Evolutionary conservation across 1,140 invertebrate species (phyloP), one percentile per base, ranked within the genome.

Genomic region (Bombus confusus): DNA sequence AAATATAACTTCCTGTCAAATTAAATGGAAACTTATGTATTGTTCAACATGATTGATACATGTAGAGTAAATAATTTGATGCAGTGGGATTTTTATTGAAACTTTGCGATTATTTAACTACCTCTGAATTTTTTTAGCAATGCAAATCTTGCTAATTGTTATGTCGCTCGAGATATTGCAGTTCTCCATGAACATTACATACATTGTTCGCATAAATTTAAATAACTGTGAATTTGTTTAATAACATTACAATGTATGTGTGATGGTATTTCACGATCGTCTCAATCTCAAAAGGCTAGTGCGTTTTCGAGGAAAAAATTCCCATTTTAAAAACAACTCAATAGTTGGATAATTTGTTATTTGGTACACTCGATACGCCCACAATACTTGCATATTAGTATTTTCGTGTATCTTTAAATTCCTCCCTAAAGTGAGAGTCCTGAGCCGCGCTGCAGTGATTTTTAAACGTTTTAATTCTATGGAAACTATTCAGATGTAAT

Each of bases 391-490:
- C 31, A 41, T 57, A 73, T 18, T 75, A 74, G 39, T 83, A 77
- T 69, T 82, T 80, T 43, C 6, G 52, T 37, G 31, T 87, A 78
- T 41, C 62, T 43, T 34, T 47, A 62, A 71, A 84, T 79, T 82
- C 41, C 37, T 76, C 64, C 47, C 28, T 57, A 37, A 87, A 64
- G 66, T 79, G 80, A 83, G 43, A 85, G 83, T 87, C 37, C 25
- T 28, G 86, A 82, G 39, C 88, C 88, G 88, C 81, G 81, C 59
- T 85, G 88, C 81, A 82, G n/a, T 81, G 25, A 34, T 34, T 82
- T 89, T 87, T 80, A 41, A 43, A 75, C 43, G 64, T 57, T 68
- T 84, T 69, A 78, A 80, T 76, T 75, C 25, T 68, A 52, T 15
- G 57, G 34, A 34, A 73, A 52, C 12, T 41, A 31, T 47, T 28